Evolutionary conservation across 2,797 vertebrate genomes (phyloP), one percentile per base, ranked within the genome.

Genomic region (Lindbergichthys nudifrons): DNA sequence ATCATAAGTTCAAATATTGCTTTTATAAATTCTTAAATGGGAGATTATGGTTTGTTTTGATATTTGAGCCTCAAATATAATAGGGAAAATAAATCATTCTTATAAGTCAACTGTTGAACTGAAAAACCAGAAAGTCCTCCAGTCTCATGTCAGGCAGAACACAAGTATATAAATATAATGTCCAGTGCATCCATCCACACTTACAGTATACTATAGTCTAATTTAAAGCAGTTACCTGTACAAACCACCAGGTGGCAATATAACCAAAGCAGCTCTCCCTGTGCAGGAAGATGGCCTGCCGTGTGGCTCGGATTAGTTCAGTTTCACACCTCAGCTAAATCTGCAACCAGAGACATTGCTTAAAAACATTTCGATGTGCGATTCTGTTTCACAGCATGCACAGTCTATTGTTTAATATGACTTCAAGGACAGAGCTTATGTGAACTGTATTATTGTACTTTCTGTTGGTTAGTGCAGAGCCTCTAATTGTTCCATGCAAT

Each of bases 161-260:
- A 26, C 23, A 26, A 26, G 26, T 26, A 26, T 26, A 26, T 26
- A 3, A n/a, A 52, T 21, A 52, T 19, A 41, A 59, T 23, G 14
- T 42, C 7, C 4, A 56, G 15, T 39, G 7, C 0, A 43, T 32
- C 1, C 1, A 39, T 19, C 2, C 30, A 30, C 14, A 5, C 21
- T n/a, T n/a, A n/a, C n/a, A n/a, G n/a, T n/a, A 30, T 5, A 0
- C 15, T 5, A n/a, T 2, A 21, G 6, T 1, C 1, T 30, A 12
- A 14, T 3, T 54, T 2, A 14, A 18, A 15, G 26, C 14, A 69
- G 51, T 58, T 75, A 12, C 41, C 10, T 2, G 10, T 1, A 11
- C 14, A 1, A 4, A 65, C 77, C 92, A 89, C 85, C 42, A 81
- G 91, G 69, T 80, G 91, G 88, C 82, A 81, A 11, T 82, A 81